Evolutionary conservation across 2,888 invertebrate genomes (phyloP), one percentile per base, ranked within the genome.

Genomic region (Acanthosepion lycidas): DNA sequence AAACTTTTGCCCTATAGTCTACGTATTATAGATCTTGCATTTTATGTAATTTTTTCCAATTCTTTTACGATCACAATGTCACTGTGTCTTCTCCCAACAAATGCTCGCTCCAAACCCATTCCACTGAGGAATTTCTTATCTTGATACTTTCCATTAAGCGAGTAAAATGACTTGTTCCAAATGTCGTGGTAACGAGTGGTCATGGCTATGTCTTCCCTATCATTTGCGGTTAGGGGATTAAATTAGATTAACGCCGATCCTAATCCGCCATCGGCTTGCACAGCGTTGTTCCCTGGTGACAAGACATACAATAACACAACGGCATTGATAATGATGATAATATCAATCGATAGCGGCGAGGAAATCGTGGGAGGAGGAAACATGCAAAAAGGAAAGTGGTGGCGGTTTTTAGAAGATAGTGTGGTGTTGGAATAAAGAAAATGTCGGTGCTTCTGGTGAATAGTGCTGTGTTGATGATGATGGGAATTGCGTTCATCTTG

Each of bases 221-320:
- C 78, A 78, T 78, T 78, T 78, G 78, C 5, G 78, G 78, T 78
- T 33, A 78, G 78, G n/a, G 78, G 78, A 78, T 78, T 78, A 33
- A 78, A 78, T 78, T 78, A 78, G 78, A 78, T 78, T 78, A 78
- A 78, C n/a, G 33, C n/a, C 12, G n/a, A 6, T n/a, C 15, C 78
- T 78, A 78, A 78, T 78, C 15, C n/a, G 78, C 78, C 78, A 78
- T n/a, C 78, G 78, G 78, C 78, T 78, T 78, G n/a, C 78, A n/a
- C 15, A 15, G 4, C 78, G 18, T 78, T 33, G 15, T 78, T 78
- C n/a, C n/a, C 78, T 33, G 78, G 78, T 78, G 78, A 78, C 12
- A 78, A 78, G 78, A 15, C 23, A 28, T 8, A 64, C 23, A 64
- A 23, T 64, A 64, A 23, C n/a, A 18, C 78, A 33, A 33, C 78